phyloP scores from a whole-genome alignment of 2,888 invertebrate species.

The Listrodromus nycthemerus region DNA sequence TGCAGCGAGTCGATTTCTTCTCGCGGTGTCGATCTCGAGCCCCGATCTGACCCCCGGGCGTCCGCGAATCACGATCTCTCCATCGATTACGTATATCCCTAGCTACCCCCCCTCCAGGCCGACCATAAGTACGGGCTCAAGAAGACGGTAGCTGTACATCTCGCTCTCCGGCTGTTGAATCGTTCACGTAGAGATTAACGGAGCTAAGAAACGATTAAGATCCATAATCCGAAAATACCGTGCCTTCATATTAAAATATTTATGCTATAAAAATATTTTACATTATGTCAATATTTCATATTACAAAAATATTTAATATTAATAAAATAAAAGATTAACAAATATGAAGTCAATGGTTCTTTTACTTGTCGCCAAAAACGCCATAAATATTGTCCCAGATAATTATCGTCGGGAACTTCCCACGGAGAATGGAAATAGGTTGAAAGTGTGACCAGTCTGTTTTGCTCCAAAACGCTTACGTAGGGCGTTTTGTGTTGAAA shows the following conservation, averaged over 20 bases:
- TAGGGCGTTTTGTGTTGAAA: slow-evolving; percentile 22
- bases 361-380: no score
- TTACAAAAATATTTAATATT: no score
- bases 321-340: no score
- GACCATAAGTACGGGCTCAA: slow-evolving; percentile 8
- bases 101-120: neutral
- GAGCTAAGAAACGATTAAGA: slow-evolving; percentile 42
- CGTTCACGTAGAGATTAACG: slow-evolving; percentile 54
- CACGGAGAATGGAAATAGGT: slow-evolving; percentile 21
- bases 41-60: slow-evolving; percentile 60
- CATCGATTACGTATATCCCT: slow-evolving; percentile 9
- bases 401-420: slow-evolving; percentile 6
- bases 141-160: neutral
- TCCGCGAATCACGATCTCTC: slow-evolving; percentile 61
- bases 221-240: slow-evolving; percentile 20
- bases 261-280: no score
- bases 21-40: slow-evolving; percentile 53
- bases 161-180: neutral
- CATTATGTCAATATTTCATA: no score
- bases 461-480: neutral
- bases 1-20: slow-evolving; percentile 21
- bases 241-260: slow-evolving; percentile 5
- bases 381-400: slow-evolving; percentile 39
- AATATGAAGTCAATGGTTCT: no score
- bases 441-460: slow-evolving; percentile 44